Evolutionary conservation across 2,888 invertebrate species (phyloP), one percentile per base, ranked within the genome.

Genomic region (Amorpha juglandis): DNA sequence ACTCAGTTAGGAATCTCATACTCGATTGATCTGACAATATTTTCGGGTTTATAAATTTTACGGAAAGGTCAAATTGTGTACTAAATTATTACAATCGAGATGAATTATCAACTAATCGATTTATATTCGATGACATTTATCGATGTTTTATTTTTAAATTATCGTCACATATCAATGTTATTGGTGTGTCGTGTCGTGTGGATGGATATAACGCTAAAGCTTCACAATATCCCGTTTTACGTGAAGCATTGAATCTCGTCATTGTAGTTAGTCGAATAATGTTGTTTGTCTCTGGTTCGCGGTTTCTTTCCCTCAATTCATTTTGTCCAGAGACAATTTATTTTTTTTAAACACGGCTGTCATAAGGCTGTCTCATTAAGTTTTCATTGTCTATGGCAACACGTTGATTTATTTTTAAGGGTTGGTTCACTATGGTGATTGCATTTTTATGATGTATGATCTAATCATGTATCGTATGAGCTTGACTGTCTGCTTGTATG

Each of bases 161-260:
- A 80, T 76, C 74, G 81, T 87, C 86, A 91, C 92, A 92, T 92
- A 92, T 92, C 92, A 92, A 79, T 83, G 82, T 87, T 84, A 51
- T 45, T 62, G 45, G 51, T 64, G 58, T 64, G 89, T 91, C 90
- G 89, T 91, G 91, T 92, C 89, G 90, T 91, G 86, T 87, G 88
- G 89, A 88, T 92, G 91, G 87, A 74, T 50, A 38, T 63, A 50
- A 42, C 33, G 47, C 53, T 16, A 19, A 64, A 64, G 33, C 48
- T 65, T 58, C 55, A 33, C 14, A 16, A 9, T 63, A 33, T 55
- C 33, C 35, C 53, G 16, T 14, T 16, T 19, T 67, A 53, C 63
- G n/a, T 63, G 62, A 63, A 63, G 33, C n/a, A 33, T 47, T 47
- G 62, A 63, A 63, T 48, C 62, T 63, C 33, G 63, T 63, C 0